Conservation (phyloP, 92 coral and sea anemone species). For the Blastomussa wellsi region DNA sequence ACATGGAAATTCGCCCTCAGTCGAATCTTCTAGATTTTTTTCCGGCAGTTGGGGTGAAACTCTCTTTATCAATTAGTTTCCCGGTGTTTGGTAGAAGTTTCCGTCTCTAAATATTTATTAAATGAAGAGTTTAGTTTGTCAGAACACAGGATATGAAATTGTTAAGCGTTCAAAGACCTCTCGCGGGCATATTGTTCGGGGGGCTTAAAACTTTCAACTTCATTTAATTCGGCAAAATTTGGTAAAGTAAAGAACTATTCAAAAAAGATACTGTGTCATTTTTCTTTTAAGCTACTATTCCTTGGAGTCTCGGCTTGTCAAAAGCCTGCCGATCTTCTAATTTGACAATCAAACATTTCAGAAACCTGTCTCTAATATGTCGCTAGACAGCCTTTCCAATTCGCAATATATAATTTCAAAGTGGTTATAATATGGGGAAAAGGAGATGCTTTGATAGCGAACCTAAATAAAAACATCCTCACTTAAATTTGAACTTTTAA, state of each 20-base stretch:
- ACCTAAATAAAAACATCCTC: neutral
- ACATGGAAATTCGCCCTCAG: constrained; percentile 4
- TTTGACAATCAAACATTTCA: constrained; percentile 34
- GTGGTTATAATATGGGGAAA: constrained; percentile 13
- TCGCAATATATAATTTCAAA: constrained; percentile 40
- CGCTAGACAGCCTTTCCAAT: constrained; percentile 6
- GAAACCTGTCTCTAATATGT: constrained; percentile 27
- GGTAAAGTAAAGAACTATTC: constrained; percentile 29
- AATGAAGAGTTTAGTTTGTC: constrained; percentile 75
- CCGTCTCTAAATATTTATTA: constrained; percentile 85
- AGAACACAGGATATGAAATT: constrained; percentile 82
- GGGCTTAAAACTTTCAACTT: constrained; percentile 28
- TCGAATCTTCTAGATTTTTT: constrained; percentile 38
- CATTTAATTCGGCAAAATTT: constrained; percentile 37
- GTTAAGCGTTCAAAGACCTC: constrained; percentile 55
- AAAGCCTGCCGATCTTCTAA: constrained; percentile 43
- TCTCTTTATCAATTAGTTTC: constrained; percentile 84
- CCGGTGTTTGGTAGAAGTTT: constrained; percentile 78
- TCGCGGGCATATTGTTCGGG: constrained; percentile 32
- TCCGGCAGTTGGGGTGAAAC: constrained; percentile 69
- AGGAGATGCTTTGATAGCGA: neutral
- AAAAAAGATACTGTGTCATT: constrained; percentile 43
- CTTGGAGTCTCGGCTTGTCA: constrained; percentile 1
- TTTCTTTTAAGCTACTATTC: constrained; percentile 11
- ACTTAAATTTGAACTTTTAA: constrained; percentile 17